These are phyloP conservation scores for Drosophila affinis DNA, from an alignment of 2,888 invertebrate genomes.

Conservation along the genomic window DNA sequence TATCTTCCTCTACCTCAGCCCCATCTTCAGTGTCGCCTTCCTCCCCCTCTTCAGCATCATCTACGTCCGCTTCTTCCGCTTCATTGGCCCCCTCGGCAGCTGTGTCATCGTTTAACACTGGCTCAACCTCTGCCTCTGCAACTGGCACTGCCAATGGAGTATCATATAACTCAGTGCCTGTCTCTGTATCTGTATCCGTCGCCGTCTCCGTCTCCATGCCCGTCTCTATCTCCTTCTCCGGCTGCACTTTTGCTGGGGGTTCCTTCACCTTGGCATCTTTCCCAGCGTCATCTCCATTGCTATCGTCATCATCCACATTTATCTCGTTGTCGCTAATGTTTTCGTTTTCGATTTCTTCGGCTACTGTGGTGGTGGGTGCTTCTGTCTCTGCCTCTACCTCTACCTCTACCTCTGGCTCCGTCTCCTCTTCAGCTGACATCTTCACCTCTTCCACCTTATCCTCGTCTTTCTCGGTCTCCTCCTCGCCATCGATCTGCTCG, in stretches of 20 bases:
- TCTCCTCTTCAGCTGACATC: slow-evolving; percentile 6
- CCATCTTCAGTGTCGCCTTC: slow-evolving; percentile 28
- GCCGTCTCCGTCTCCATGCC: neutral
- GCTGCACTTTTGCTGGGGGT: slow-evolving; percentile 17
- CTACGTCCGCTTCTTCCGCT: slow-evolving; percentile 35
- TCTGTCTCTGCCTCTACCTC: slow-evolving; percentile 12
- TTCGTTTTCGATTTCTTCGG: slow-evolving; percentile 53
- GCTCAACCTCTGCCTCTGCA: neutral
- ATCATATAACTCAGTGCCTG: neutral
- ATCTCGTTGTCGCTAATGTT: slow-evolving; percentile 67
- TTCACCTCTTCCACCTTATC: neutral
- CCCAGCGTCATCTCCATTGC: slow-evolving; percentile 27
- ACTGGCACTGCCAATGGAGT: neutral
- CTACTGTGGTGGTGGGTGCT: slow-evolving; percentile 35
- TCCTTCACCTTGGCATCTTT: slow-evolving; percentile 37
- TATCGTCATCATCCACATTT: slow-evolving; percentile 57
- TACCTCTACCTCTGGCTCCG: slow-evolving; percentile 6
- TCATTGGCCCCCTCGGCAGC: slow-evolving; percentile 7
- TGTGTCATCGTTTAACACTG: neutral
- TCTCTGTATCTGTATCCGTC: neutral
- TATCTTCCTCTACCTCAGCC: slow-evolving; percentile 20
- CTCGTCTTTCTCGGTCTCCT: neutral
- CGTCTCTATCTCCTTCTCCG: slow-evolving; percentile 1
- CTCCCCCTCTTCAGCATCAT: slow-evolving; percentile 3
- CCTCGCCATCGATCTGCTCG: neutral